Conservation (phyloP, 1,140 invertebrate genomes). For the Xylocopa sonorina region DNA sequence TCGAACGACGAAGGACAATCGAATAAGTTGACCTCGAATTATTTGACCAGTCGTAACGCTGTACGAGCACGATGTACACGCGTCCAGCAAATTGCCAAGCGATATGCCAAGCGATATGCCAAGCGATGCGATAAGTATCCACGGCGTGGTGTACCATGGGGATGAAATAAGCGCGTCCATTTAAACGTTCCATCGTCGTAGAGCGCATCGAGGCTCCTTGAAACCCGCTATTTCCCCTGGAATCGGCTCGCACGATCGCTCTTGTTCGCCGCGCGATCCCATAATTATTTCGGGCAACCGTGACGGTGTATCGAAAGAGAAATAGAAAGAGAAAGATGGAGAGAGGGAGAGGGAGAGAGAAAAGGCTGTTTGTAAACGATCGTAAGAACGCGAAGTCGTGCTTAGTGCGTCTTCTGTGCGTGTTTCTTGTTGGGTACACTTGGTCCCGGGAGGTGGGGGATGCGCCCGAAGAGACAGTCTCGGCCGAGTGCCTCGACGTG, state of each 20-base stretch:
- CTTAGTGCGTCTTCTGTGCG: slow-evolving; percentile 8
- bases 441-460: slow-evolving; percentile 53
- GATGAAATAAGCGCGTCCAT: neutral
- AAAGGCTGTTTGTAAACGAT: slow-evolving; percentile 24
- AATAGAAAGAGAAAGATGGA: neutral
- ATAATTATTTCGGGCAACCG: neutral
- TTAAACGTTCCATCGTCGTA: neutral
- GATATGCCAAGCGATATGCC: too few relatives aligned
- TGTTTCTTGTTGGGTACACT: slow-evolving; percentile 47
- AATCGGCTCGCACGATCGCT: neutral
- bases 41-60: too few relatives aligned
- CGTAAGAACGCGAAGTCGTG: slow-evolving; percentile 15
- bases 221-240: neutral
- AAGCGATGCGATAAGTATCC: too few relatives aligned
- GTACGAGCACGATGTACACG: too few relatives aligned
- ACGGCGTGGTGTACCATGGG: too few relatives aligned
- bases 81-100: too few relatives aligned
- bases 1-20: neutral
- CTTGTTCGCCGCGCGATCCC: neutral
- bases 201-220: neutral
- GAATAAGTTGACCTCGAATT: too few relatives aligned
- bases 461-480: slow-evolving; percentile 58
- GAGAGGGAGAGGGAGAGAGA: too few relatives aligned
- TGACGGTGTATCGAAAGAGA: neutral
- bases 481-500: slow-evolving; percentile 65